A percentile compares a stretch with the other conserved stretches of the same genome.
phyloP scores from a whole-genome alignment of 2,888 invertebrate species.

The Acrobasis suavella region DNA sequence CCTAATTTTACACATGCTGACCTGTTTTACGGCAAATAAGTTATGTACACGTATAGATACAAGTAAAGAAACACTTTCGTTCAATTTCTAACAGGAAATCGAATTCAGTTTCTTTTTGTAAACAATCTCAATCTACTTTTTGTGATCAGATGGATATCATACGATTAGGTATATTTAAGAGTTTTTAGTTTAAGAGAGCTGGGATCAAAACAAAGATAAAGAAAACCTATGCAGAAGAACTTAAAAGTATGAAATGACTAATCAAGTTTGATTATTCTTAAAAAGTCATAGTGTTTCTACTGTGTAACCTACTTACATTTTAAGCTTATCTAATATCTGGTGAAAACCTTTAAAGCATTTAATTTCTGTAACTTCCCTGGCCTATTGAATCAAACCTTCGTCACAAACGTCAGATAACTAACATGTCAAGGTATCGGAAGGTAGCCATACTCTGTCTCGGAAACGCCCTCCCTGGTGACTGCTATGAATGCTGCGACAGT shows the following conservation, averaged over 20 bases:
- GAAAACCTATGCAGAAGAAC: no score
- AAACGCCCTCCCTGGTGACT: not conserved
- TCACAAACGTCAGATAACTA: not conserved
- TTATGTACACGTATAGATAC: not conserved
- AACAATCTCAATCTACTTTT: no score
- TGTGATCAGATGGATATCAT: no score
- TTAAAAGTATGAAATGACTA: no score
- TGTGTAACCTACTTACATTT: no score
- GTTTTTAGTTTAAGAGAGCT: no score
- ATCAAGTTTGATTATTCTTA: no score
- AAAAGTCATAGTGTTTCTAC: no score
- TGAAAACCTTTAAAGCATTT: no score
- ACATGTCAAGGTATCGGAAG: constrained; percentile 28
- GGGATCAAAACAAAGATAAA: no score
- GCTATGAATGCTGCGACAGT: constrained; percentile 46
- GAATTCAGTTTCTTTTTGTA: not conserved
- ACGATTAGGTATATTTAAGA: no score
- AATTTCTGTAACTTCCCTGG: not conserved
- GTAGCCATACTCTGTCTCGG: not conserved
- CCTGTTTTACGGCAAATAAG: constrained; percentile 10
- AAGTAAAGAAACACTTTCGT: not conserved
- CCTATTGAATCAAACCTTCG: not conserved
- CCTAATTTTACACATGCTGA: constrained; percentile 16
- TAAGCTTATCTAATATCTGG: no score
- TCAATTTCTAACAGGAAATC: not conserved